Evolutionary conservation across 2,113 vertebrate species (phyloP).

Genomic region (Pluvialis apricaria): DNA sequence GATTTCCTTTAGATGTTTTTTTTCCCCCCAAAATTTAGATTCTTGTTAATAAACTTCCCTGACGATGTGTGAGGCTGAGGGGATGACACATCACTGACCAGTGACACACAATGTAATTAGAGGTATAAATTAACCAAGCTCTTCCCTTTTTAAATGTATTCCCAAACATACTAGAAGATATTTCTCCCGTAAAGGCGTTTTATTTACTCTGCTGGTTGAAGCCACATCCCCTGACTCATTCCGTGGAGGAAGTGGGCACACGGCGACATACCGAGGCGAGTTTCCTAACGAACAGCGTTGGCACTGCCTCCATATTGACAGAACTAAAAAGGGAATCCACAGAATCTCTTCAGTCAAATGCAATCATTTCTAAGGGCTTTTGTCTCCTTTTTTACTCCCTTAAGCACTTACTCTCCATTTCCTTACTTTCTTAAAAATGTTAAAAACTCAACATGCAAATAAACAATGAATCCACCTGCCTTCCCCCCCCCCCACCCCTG

Average conservation of each 20-base stretch:
- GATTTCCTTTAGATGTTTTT: not conserved
- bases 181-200: not conserved
- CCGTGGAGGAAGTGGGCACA: not conserved
- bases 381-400: no score
- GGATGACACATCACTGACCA: not conserved
- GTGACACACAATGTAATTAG: not conserved
- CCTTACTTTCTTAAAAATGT: not conserved
- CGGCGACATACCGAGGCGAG: accelerated
- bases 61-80: not conserved
- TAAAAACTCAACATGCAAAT: not conserved
- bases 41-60: not conserved
- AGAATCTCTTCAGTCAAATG: not conserved
- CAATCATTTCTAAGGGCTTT: not conserved
- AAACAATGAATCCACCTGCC: not conserved
- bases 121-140: not conserved
- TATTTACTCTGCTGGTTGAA: not conserved
- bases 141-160: not conserved
- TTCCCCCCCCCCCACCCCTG: not conserved
- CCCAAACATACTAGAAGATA: not conserved
- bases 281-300: accelerated
- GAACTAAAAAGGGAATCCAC: not conserved
- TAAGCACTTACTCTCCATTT: not conserved
- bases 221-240: not conserved
- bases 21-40: not conserved
- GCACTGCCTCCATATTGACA: accelerated